Evolutionary conservation across 2,888 invertebrate genomes (phyloP).

Genomic region (Nezara viridula): DNA sequence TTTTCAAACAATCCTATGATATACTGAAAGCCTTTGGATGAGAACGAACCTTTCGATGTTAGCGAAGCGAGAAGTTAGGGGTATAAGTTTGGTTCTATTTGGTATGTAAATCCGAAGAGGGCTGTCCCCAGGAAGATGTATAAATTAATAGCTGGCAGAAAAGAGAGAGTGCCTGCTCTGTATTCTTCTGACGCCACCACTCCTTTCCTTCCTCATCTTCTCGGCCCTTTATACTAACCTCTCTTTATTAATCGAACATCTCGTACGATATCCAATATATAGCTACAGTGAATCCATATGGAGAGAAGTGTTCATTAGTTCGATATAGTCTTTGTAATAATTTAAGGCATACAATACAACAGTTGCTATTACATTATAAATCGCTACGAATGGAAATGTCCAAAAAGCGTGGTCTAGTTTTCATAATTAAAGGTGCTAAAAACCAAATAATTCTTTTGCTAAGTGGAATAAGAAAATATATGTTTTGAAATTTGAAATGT

Average conservation of each 20-base stretch:
- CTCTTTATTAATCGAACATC: neutral
- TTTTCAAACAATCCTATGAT: neutral
- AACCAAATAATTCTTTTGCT: too few species aligned
- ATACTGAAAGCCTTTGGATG: neutral
- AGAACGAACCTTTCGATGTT: neutral
- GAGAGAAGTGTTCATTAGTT: too few species aligned
- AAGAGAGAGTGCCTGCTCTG: conserved; percentile 35
- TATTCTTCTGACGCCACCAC: neutral
- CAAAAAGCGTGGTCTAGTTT: too few species aligned
- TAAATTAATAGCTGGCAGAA: neutral
- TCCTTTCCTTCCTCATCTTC: neutral
- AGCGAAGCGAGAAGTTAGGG: neutral
- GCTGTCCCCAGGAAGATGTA: conserved; percentile 6
- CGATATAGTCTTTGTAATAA: too few species aligned
- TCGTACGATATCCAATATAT: too few species aligned
- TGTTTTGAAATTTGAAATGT: too few species aligned
- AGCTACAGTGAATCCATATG: too few species aligned
- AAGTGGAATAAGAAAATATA: too few species aligned
- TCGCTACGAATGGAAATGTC: too few species aligned
- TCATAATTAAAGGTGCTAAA: too few species aligned
- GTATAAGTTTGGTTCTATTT: conserved; percentile 41
- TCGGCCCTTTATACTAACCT: neutral
- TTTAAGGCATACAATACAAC: too few species aligned
- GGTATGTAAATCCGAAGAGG: conserved; percentile 31
- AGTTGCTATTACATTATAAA: too few species aligned